Evolutionary conservation across 1,140 invertebrate genomes (phyloP), one percentile per base, ranked within the genome.

Genomic region (Zaprionus inermis): DNA sequence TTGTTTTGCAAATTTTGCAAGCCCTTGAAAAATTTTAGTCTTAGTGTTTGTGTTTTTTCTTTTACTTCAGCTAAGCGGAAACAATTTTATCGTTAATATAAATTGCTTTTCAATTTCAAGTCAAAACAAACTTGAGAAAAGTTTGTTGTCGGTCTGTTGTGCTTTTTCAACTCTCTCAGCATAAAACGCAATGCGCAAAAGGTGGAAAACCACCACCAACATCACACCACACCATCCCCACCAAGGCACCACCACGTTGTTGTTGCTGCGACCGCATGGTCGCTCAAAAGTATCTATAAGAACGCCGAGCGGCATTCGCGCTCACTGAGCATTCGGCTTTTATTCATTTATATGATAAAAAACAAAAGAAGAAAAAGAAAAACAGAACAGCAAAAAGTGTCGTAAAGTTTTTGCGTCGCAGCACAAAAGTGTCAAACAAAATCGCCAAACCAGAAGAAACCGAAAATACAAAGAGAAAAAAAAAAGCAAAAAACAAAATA

Each of bases 371-470:
- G 24, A 52, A 73, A 64, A 72, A 60, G 49, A 71, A 64, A 75
- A 71, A 81, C 57, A 14, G 1, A 46, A 44, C n/a, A 16, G n/a
- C 38, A 44, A 44, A 70, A 34, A 81, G 49, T 84, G 74, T 89
- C 84, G 75, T 89, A 90, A 89, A 89, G 81, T 84, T 89, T 90
- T 89, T 89, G 84, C 84, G 84, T 89, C 84, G 84, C 69, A 80
- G 71, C 58, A 14, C 20, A 63, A 79, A 77, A 78, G 32, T 70
- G 52, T 30, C 41, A 64, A 49, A 44, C 16, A 49, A 72, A 58
- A 76, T 56, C 34, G 54, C 10, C 36, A 28, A 56, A 56, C 66
- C 72, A 78, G 58, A 67, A 16, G 44, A 22, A 49, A 57, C n/a
- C 46, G 9, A 70, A 71, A 61, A 66, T 71, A 64, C 24, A 18